Conservation (phyloP, 2,797 vertebrate genomes). For the Cichlasoma orientale region DNA sequence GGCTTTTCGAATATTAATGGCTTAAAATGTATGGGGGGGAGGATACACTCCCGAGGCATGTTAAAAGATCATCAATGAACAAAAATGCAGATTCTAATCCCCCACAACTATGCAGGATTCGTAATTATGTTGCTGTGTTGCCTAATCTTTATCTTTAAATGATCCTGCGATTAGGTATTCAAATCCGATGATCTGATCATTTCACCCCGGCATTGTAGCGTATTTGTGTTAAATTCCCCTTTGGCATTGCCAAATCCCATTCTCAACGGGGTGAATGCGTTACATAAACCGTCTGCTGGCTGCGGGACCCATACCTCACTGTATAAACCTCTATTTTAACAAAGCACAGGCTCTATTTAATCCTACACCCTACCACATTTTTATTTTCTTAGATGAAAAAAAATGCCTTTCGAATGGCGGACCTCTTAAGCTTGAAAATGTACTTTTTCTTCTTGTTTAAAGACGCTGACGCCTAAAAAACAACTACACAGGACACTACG, state of each 20-base stretch:
- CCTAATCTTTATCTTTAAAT: constrained; percentile 73
- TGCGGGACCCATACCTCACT: constrained; percentile 32
- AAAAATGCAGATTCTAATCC: constrained; percentile 66
- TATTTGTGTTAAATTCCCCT: constrained; percentile 60
- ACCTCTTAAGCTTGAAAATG: background rate
- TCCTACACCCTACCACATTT: background rate
- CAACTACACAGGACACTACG: background rate
- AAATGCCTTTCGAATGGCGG: background rate
- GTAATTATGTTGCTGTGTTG: constrained; percentile 66
- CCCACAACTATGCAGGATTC: constrained; percentile 63
- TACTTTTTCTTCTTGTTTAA: background rate
- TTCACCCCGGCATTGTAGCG: constrained; percentile 58
- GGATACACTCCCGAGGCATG: constrained; percentile 45
- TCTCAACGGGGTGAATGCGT: constrained; percentile 65
- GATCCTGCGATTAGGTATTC: constrained; percentile 72
- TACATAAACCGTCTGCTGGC: constrained; percentile 61
- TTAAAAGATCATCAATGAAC: constrained; percentile 71
- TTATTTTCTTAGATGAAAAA: background rate
- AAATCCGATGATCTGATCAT: constrained; percentile 76
- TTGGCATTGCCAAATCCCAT: constrained; percentile 62
- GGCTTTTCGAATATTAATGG: constrained; percentile 69
- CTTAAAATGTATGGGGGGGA: constrained; percentile 35
- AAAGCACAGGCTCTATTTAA: constrained; percentile 18
- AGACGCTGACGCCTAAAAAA: background rate
- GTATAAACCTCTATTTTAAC: constrained; percentile 24